These are phyloP conservation scores for Agonopterix subpropinquella DNA, from an alignment of 2,888 invertebrate species.

Conservation along the genomic window DNA sequence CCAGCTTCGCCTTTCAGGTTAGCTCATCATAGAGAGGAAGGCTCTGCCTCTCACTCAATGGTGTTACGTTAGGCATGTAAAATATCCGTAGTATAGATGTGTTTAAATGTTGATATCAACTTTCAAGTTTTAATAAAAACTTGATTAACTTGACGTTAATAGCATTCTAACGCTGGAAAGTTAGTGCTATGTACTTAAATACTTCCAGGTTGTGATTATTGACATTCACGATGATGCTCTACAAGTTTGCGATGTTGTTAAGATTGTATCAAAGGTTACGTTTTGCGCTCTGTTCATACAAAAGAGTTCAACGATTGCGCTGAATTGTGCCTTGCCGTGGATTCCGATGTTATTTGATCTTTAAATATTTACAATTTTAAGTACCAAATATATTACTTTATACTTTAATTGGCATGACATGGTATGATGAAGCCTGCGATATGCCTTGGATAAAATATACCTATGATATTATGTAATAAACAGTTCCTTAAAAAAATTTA, in stretches of 20 bases:
- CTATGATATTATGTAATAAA: no score
- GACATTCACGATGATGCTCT: no score
- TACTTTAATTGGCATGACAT: no score
- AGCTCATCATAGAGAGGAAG: slow-evolving; percentile 22
- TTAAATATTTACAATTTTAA: background rate
- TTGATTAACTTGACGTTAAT: background rate
- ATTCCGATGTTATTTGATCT: background rate
- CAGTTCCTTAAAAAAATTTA: no score
- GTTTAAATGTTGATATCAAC: slow-evolving; percentile 3
- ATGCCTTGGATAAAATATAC: no score
- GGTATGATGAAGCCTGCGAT: no score
- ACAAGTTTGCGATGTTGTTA: no score
- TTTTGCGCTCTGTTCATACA: slow-evolving; percentile 1
- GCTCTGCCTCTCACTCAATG: slow-evolving; percentile 19
- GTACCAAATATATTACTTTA: no score
- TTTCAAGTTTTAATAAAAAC: slow-evolving; percentile 10
- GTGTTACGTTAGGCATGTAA: background rate
- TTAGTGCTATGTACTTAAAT: no score
- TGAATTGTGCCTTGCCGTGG: background rate
- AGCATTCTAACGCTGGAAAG: no score
- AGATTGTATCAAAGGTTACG: background rate
- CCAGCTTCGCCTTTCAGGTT: slow-evolving; percentile 5
- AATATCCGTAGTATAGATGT: background rate
- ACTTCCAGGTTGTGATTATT: no score
- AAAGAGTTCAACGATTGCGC: slow-evolving; percentile 7